Evolutionary conservation across 2,888 invertebrate species (phyloP), one percentile per base, ranked within the genome.

Genomic region (Dinocampus coccinellae): DNA sequence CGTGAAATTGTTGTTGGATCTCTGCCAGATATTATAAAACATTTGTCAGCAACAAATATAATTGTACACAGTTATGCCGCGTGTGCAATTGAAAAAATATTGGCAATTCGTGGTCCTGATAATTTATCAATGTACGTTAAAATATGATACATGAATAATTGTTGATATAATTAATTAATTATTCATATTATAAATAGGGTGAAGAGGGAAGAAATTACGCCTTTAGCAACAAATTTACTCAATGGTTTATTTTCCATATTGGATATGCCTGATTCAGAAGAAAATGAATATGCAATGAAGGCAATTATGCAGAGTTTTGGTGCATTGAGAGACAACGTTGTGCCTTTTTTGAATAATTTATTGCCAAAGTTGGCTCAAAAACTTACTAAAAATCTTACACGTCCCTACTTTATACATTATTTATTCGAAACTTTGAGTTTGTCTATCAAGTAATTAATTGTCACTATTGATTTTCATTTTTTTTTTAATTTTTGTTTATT

Each of bases 281-380:
- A 99, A 89, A 99, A 99, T 87, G 98, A 99, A 88, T 99, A 99
- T 85, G 92, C 96, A 7, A 99, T 99, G 97, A 98, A 97, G 90
- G 97, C 97, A 1, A 92, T 98, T n/a, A 96, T 98, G 92, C 91
- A 97, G 73, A 93, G 93, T 62, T 92, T 98, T 83, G 92, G 93
- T 0, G 91, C 93, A 22, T 89, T 98, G 16, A 95, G 97, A 87
- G 95, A 94, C 36, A 90, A 90, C 9, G 91, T 95, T 16, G 90
- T 97, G 80, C 94, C 95, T 13, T 95, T 91, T 85, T 90, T 98
- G 84, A 92, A 91, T 29, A 91, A 92, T n/a, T 91, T 97, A 2
- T 87, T 98, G 75, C 94, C 95, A 0, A 93, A 95, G 83, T 89
- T 99, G 22, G 97, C 97, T 0, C 91, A 93, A 77, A 96, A 97